Evolutionary conservation across 2,797 vertebrate species (phyloP), one percentile per base, ranked within the genome.

Genomic region (Enteromius radiatus): DNA sequence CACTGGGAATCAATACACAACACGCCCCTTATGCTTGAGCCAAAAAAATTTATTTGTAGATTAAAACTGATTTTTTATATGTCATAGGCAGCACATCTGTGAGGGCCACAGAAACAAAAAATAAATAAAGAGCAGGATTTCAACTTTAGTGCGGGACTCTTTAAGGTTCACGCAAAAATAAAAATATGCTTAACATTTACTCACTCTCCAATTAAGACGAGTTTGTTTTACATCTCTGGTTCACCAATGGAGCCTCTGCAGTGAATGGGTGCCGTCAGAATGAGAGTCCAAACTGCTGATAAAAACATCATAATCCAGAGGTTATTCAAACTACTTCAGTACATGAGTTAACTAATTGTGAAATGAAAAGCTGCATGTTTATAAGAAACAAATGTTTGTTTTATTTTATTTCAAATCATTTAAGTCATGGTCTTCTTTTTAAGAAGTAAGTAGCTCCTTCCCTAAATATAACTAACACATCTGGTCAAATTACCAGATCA

Each of bases 1-100:
- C 87, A 90, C 90, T 91, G 86, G 77, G 89, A 92, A 89, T 86
- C 88, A 87, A 81, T 83, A 88, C 81, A 90, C 90, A 92, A 90
- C 84, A 33, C 90, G 88, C 82, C 33, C 70, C 85, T 79, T 23
- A 12, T 23, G 80, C 83, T 86, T 84, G 47, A 84, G 86, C 84
- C 86, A 87, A 88, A 92, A 89, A 88, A 87, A n/a, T 90, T 1
- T 0, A 61, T 6, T 61, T 61, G 12, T 87, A 85, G 92, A 88
- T 92, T 93, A 91, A 90, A 92, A 88, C 78, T 38, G 82, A 92
- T 90, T 86, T 41, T 88, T 90, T 88, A 86, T 73, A 26, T 3
- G 23, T 14, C 19, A 6, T 64, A 74, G 52, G 61, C 41, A 19
- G 36, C 65, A 82, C 69, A 79, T 79, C 61, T 69, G 43, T 65